These are phyloP conservation scores for Alaudala cheleensis DNA, from an alignment of 2,113 vertebrate species.

Conservation along the genomic window DNA sequence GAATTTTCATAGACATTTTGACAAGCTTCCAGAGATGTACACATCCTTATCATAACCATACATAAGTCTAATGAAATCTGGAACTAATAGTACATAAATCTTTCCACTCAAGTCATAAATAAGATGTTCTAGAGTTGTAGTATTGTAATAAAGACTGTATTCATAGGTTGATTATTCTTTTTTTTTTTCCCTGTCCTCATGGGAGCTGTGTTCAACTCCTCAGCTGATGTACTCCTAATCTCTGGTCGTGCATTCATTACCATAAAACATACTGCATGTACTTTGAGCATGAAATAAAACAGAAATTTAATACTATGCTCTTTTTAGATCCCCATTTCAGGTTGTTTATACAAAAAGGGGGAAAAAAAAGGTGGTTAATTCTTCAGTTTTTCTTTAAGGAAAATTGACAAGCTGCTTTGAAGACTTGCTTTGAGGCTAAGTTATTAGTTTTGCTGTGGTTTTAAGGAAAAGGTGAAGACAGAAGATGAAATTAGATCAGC, in stretches of 20 bases:
- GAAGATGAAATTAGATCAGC: slow-evolving; percentile 63
- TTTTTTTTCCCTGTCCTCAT: background rate
- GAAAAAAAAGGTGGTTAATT: background rate
- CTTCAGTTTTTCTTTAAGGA: slow-evolving; percentile 40
- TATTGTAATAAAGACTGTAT: slow-evolving; percentile 27
- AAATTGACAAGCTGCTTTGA: slow-evolving; percentile 62
- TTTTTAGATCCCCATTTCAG: slow-evolving; percentile 27
- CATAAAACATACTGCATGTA: slow-evolving; percentile 22
- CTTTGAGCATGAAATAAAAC: slow-evolving; percentile 46
- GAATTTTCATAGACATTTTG: slow-evolving; percentile 26
- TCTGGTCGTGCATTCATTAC: background rate
- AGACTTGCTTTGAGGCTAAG: slow-evolving; percentile 41
- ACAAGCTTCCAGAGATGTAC: slow-evolving; percentile 10
- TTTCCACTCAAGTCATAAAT: slow-evolving; percentile 30
- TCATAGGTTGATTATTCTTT: background rate
- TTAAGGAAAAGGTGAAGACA: slow-evolving; percentile 67
- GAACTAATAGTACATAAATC: slow-evolving; percentile 35
- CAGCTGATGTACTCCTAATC: slow-evolving; percentile 27
- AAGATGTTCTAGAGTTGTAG: slow-evolving; percentile 24
- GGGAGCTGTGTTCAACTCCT: slow-evolving; percentile 4
- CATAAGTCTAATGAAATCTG: slow-evolving; percentile 40
- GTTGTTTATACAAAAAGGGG: slow-evolving; percentile 31
- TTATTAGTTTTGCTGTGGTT: slow-evolving; percentile 64
- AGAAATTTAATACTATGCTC: slow-evolving; percentile 48
- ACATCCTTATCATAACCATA: slow-evolving; percentile 31